A percentile compares a stretch with the other conserved stretches of the same genome.
Conservation (phyloP, 1,140 invertebrate genomes). For the Dendroctonus ponderosae region DNA sequence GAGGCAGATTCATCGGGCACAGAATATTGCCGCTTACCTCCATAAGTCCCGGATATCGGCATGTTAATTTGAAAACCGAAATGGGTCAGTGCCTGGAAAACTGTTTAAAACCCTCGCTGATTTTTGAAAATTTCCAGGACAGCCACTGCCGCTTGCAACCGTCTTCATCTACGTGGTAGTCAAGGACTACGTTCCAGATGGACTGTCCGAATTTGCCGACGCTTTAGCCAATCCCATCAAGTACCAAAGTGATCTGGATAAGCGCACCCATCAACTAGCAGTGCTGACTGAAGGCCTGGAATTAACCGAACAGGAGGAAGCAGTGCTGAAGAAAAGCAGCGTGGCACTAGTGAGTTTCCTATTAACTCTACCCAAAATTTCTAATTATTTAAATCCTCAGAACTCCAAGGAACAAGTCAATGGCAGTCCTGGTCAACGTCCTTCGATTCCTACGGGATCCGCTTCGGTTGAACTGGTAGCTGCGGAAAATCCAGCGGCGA, state of each 20-base stretch:
- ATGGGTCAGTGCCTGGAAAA: constrained; percentile 58
- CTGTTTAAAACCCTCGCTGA: neutral
- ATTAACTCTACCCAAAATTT: neutral
- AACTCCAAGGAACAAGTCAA: constrained; percentile 28
- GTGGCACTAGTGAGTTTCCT: constrained; percentile 32
- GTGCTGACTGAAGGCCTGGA: constrained; percentile 84
- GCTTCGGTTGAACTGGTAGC: constrained; percentile 38
- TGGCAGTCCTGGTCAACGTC: constrained; percentile 45
- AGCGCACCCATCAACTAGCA: constrained; percentile 84
- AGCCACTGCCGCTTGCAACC: constrained; percentile 84
- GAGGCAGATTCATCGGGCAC: constrained; percentile 91
- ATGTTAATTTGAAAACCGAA: constrained; percentile 86
- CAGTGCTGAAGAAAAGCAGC: constrained; percentile 35
- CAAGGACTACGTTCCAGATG: constrained; percentile 97
- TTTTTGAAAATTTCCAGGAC: constrained; percentile 46
- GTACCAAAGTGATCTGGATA: constrained; percentile 92
- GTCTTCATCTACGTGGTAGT: constrained; percentile 91
- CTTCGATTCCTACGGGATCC: constrained; percentile 37
- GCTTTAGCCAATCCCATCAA: constrained; percentile 97
- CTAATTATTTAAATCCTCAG: constrained; percentile 1
- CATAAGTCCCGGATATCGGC: constrained; percentile 90
- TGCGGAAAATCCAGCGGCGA: constrained; percentile 32
- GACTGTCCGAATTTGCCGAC: constrained; percentile 89
- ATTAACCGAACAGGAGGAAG: constrained; percentile 35
- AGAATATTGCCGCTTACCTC: constrained; percentile 94